Base-by-base conservation (phyloP, 2,113 vertebrate species). In the Falco punctatus region DNA sequence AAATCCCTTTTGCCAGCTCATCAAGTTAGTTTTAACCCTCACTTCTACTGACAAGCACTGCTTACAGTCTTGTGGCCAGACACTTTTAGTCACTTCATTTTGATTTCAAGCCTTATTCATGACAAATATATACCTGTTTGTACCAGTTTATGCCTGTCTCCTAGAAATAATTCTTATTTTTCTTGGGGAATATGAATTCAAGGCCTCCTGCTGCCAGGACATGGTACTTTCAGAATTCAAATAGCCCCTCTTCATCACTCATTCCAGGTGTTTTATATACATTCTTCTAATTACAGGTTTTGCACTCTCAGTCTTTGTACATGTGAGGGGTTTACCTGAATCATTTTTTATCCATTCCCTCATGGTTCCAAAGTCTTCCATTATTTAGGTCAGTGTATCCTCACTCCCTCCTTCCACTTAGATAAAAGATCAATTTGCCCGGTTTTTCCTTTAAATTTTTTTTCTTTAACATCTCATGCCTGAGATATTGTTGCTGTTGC, bases 281-380 rank as follows among this genome's bases (percentile, higher is more conserved):
- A 54, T 92, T 78, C 46, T 74, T 92, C 55, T 77, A 91, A 89
- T 83, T 69, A 83, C 0, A 78, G 69, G 81, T 49, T 89, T 77
- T 84, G 42, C 46, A 84, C 35, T 84, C 40, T 65, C 55, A 33
- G 57, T 58, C 65, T 74, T 71, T 67, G 84, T 93, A 89, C 81
- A 70, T 23, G 77, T 54, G 30, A 91, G 42, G 93, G 91, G 78
- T 97, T 92, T 93, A 89, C 69, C 61, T 58, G 65, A 80, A 81
- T 71, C 8, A 2, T 5, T 78, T 90, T 88, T 95, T 67, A 90
- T 72, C 73, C 73, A 64, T 75, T 75, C 44, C 73, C 44, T 85
- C 52, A 26, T 23, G 58, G 70, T 75, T 94, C 81, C 33, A 85
- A 95, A 93, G 19, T 58, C 49, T 93, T 85, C 85, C 54, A 67